phyloP scores from a whole-genome alignment of 1,140 invertebrate species.

The Charaxes varanes region DNA sequence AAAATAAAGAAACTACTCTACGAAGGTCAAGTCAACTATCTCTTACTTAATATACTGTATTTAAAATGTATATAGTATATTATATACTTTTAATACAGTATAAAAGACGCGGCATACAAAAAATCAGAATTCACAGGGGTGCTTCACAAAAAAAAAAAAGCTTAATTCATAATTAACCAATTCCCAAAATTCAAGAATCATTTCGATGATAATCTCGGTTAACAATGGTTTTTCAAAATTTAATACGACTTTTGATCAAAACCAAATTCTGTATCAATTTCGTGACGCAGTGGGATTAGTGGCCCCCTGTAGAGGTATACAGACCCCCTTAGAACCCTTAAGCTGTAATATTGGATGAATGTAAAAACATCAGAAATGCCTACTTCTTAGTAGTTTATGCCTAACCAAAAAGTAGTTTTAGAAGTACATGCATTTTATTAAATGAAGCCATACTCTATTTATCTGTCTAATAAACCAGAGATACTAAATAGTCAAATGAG shows the following conservation, averaged over 20 bases:
- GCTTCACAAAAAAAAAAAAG: background rate
- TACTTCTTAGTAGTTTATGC: slow-evolving; percentile 1
- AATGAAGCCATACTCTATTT: too few species aligned
- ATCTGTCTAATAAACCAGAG: too few species aligned
- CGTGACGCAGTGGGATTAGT: slow-evolving; percentile 43
- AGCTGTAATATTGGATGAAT: slow-evolving; percentile 15
- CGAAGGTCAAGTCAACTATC: too few species aligned
- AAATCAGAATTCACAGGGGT: too few species aligned
- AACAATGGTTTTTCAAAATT: slow-evolving; percentile 33
- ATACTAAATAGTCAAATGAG: too few species aligned
- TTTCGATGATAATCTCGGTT: slow-evolving; percentile 28
- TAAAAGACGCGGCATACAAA: too few species aligned
- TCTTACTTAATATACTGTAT: too few species aligned
- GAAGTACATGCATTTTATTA: too few species aligned
- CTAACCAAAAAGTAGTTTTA: background rate
- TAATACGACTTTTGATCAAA: slow-evolving; percentile 44
- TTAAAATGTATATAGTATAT: too few species aligned
- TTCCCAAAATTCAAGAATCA: slow-evolving; percentile 16
- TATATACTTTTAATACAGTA: too few species aligned
- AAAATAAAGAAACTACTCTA: too few species aligned
- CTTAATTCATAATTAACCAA: background rate
- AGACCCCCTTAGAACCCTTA: slow-evolving; percentile 25
- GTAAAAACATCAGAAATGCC: slow-evolving; percentile 1
- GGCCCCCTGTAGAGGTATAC: slow-evolving; percentile 35
- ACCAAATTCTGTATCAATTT: slow-evolving; percentile 58